Conservation (phyloP, 2,888 invertebrate species). For the Seira musarum region DNA sequence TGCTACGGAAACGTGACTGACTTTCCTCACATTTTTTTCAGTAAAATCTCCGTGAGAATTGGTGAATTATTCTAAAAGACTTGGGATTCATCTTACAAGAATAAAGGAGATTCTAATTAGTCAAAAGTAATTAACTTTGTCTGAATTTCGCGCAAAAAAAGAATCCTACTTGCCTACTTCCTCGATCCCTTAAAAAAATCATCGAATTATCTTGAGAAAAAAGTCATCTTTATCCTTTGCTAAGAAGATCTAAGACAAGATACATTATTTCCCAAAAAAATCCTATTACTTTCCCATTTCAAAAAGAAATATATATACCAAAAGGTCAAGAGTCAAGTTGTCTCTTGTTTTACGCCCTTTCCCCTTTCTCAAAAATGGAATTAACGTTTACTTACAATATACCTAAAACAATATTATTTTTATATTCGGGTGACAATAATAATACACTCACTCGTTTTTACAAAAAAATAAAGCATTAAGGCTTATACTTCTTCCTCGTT, state of each 20-base stretch:
- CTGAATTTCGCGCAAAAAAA: background rate
- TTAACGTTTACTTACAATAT: background rate
- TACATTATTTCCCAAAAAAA: too few relatives aligned
- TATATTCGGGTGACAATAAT: background rate
- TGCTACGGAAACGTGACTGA: background rate
- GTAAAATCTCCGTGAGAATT: too few relatives aligned
- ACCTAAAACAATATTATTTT: background rate
- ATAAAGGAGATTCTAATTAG: background rate
- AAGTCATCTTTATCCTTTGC: too few relatives aligned
- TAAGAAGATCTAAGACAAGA: too few relatives aligned
- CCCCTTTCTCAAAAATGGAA: background rate
- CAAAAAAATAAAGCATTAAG: background rate
- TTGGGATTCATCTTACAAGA: background rate
- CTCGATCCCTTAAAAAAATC: background rate
- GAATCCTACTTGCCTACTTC: too few relatives aligned
- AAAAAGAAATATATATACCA: too few relatives aligned
- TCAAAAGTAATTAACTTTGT: background rate
- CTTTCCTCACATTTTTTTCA: too few relatives aligned
- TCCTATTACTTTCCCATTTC: too few relatives aligned
- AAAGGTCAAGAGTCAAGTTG: background rate
- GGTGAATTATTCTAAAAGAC: background rate
- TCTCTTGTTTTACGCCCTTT: background rate
- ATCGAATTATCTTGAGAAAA: too few relatives aligned
- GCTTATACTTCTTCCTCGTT: background rate
- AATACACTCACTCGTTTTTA: background rate